Evolutionary conservation across 2,113 vertebrate genomes (phyloP).

Genomic region (Solea senegalensis): DNA sequence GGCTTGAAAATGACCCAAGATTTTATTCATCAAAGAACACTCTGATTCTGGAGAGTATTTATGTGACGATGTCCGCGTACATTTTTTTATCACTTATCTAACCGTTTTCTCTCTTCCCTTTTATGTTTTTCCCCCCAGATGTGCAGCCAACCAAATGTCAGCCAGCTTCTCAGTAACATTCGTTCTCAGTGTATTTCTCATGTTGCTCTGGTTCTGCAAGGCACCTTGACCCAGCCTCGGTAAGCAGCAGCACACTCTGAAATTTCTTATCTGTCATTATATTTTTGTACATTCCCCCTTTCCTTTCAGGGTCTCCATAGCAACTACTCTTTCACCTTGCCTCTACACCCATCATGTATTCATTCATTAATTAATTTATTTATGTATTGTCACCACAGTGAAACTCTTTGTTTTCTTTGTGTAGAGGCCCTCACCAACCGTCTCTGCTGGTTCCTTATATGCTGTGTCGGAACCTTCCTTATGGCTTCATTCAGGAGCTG

Average conservation of each 20-base stretch:
- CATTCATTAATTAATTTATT: slow-evolving; percentile 24
- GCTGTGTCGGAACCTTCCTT: slow-evolving; percentile 98
- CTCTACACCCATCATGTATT: slow-evolving; percentile 6
- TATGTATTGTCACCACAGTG: neutral
- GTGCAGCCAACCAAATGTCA: slow-evolving; percentile 96
- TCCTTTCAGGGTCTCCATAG: slow-evolving; percentile 56
- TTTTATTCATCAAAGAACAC: slow-evolving; percentile 5
- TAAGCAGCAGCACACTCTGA: slow-evolving; percentile 61
- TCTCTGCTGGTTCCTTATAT: slow-evolving; percentile 97
- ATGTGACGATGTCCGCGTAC: slow-evolving; percentile 18
- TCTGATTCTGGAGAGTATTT: slow-evolving; percentile 20
- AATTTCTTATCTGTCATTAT: neutral
- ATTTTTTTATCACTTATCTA: slow-evolving; percentile 12
- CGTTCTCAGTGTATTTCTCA: slow-evolving; percentile 99
- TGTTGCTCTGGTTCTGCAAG: slow-evolving; percentile 94
- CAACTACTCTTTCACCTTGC: slow-evolving; percentile 51
- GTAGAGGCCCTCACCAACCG: slow-evolving; percentile 89
- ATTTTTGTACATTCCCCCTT: slow-evolving; percentile 19
- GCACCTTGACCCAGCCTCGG: slow-evolving; percentile 94
- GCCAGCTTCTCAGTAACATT: slow-evolving; percentile 98
- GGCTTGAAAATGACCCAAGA: slow-evolving; percentile 7
- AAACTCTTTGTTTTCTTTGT: slow-evolving; percentile 22
- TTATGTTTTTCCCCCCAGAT: slow-evolving; percentile 81
- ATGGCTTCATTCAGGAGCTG: slow-evolving; percentile 96
- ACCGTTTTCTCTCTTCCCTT: neutral